These are phyloP conservation scores for Calliphora vicina DNA, from an alignment of 1,140 invertebrate genomes.

Conservation along the genomic window DNA sequence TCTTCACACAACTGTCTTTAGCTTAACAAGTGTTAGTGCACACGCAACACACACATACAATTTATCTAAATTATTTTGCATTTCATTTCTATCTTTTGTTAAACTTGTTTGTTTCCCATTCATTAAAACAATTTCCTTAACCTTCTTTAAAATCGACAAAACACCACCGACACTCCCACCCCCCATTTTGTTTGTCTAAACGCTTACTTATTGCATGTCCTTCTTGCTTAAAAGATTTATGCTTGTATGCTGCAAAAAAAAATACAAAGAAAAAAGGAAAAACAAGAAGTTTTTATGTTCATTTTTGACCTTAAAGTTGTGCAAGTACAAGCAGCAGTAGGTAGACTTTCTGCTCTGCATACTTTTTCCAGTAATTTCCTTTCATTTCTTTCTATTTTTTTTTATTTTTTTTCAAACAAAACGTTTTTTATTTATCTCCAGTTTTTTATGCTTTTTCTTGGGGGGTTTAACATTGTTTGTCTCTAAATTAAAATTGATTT, in stretches of 20 bases:
- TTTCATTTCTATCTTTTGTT: not conserved
- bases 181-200: not conserved
- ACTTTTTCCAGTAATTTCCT: not conserved
- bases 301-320: constrained; percentile 39
- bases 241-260: constrained; percentile 50
- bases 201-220: not conserved
- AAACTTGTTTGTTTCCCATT: constrained; percentile 19
- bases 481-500: constrained; percentile 43
- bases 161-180: not conserved
- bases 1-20: not conserved
- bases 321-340: not conserved
- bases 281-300: constrained; percentile 1
- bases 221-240: constrained; percentile 54
- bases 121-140: constrained; percentile 27
- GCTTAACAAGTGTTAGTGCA: not conserved
- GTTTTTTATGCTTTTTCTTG: not conserved
- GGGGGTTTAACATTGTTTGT: constrained; percentile 29
- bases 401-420: not conserved
- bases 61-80: not conserved
- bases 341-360: not conserved
- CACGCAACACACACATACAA: not conserved
- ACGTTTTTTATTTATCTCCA: not conserved
- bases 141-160: constrained; percentile 25
- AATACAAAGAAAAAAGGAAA: not conserved
- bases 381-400: not conserved